Evolutionary conservation across 2,888 invertebrate species (phyloP), one percentile per base, ranked within the genome.

Genomic region (Lordiphosa fenestrarum): DNA sequence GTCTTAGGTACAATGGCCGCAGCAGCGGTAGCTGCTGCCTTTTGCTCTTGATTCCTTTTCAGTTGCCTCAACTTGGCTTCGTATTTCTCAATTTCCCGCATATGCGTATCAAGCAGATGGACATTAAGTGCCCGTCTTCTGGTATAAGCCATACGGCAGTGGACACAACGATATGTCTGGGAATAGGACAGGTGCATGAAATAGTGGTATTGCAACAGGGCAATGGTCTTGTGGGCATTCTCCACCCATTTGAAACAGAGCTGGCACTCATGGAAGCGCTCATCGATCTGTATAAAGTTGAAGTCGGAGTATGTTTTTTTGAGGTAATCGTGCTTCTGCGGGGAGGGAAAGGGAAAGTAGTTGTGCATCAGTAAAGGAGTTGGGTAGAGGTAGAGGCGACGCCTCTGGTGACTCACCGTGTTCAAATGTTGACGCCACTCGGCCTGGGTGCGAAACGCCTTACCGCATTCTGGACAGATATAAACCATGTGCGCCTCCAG

Each of bases 361-460:
- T 6, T 1, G 6, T n/a, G 7, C 0, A 1, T 7, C 15, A 21
- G 7, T n/a, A 7, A 1, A 10, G 0, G 3, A 9, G 30, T 25
- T 6, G 21, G 2, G 10, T 9, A 6, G 23, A 7, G 6, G 19
- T 3, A 3, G 19, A 3, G 12, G 37, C 3, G 37, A 6, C 2
- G 9, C 9, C n/a, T n/a, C n/a, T n/a, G n/a, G n/a, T n/a, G n/a
- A 19, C 50, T 42, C 50, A 66, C 81, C 25, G 61, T 68, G 36
- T 87, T 87, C 10, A 87, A 53, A 50, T 87, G 87, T 6, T 75
- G 72, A 12, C 88, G 83, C 88, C 88, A 87, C 13, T 84, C 84
- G 10, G 59, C 71, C 55, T 87, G 87, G 1, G 86, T 82, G 0
- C 70, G 66, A 53, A 82, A 83, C 3, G 78, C 85, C 38, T 69